Evolutionary conservation across 2,797 vertebrate species (phyloP).

Genomic region (Amblyopsis hoosieri): DNA sequence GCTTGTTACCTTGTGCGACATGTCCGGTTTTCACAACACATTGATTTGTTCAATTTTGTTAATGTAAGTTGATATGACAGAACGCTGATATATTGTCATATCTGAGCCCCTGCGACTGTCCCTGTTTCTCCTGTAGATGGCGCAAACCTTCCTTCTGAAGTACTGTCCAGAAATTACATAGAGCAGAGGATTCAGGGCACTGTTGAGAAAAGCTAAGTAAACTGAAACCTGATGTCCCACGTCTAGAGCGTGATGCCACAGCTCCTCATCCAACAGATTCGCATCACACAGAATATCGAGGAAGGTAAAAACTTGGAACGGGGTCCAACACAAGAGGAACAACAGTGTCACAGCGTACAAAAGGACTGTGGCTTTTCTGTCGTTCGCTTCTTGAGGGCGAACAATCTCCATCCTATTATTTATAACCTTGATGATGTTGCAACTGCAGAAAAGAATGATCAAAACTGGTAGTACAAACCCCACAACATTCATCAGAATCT

Average conservation of each 20-base stretch:
- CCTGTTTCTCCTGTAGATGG: slow-evolving; percentile 74
- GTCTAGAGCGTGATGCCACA: slow-evolving; percentile 54
- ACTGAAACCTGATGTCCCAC: slow-evolving; percentile 76
- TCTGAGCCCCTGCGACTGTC: slow-evolving; percentile 61
- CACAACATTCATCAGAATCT: slow-evolving; percentile 76
- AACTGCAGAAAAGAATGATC: slow-evolving; percentile 81
- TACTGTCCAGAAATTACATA: slow-evolving; percentile 91
- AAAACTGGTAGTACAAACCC: slow-evolving; percentile 85
- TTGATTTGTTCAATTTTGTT: slow-evolving; percentile 70
- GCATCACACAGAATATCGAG: slow-evolving; percentile 75
- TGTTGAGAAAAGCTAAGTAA: slow-evolving; percentile 87
- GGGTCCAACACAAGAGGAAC: slow-evolving; percentile 88
- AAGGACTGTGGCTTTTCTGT: slow-evolving; percentile 80
- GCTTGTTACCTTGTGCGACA: too few species aligned
- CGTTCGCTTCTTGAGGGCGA: slow-evolving; percentile 67
- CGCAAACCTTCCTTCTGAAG: slow-evolving; percentile 85
- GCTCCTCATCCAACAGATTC: slow-evolving; percentile 23
- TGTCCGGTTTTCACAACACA: background rate
- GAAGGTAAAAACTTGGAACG: slow-evolving; percentile 85
- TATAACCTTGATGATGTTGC: slow-evolving; percentile 78
- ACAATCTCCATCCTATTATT: slow-evolving; percentile 65
- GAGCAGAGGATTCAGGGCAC: slow-evolving; percentile 88
- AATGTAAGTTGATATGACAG: slow-evolving; percentile 64
- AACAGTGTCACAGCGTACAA: slow-evolving; percentile 84
- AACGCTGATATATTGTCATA: slow-evolving; percentile 61